These are phyloP conservation scores for Siphamia tubifer DNA, from an alignment of 2,113 vertebrate species.

Conservation along the genomic window DNA sequence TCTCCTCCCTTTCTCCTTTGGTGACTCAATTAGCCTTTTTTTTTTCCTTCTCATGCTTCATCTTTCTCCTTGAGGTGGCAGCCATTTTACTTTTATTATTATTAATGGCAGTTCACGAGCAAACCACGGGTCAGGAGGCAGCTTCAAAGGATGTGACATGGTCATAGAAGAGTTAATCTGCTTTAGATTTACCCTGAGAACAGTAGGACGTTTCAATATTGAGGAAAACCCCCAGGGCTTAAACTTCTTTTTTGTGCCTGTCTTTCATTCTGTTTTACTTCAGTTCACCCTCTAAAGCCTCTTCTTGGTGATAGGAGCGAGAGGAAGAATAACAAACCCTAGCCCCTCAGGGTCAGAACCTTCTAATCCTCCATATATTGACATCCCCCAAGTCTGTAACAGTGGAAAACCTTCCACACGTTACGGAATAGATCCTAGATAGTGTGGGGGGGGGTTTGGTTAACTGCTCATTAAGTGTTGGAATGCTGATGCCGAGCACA, in stretches of 20 bases:
- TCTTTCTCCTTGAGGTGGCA: slow-evolving; percentile 23
- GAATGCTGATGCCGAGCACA: slow-evolving; percentile 41
- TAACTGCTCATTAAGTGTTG: slow-evolving; percentile 39
- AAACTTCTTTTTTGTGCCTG: slow-evolving; percentile 31
- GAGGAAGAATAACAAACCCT: slow-evolving; percentile 59
- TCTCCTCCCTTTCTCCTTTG: neutral
- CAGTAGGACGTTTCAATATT: slow-evolving; percentile 69
- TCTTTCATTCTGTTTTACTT: slow-evolving; percentile 45
- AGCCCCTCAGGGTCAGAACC: slow-evolving; percentile 42
- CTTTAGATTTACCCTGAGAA: slow-evolving; percentile 68
- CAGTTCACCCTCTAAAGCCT: slow-evolving; percentile 21
- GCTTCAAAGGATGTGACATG: slow-evolving; percentile 55
- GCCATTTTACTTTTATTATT: slow-evolving; percentile 55
- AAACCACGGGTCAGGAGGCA: slow-evolving; percentile 24
- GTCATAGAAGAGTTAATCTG: slow-evolving; percentile 68
- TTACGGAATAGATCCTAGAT: slow-evolving; percentile 25
- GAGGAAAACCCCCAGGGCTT: slow-evolving; percentile 48
- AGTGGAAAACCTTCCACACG: slow-evolving; percentile 27
- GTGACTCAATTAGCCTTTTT: neutral
- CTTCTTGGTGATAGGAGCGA: slow-evolving; percentile 36
- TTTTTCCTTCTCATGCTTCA: slow-evolving; percentile 2
- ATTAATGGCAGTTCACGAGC: slow-evolving; percentile 67
- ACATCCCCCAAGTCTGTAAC: slow-evolving; percentile 32
- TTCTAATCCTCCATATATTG: slow-evolving; percentile 58
- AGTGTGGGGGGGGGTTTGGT: slow-evolving; percentile 17